Percentiles rank a stretch among this genome's conserved stretches.
Evolutionary conservation across 2,797 vertebrate species (phyloP).

Genomic region (Halcyon leucocephala): DNA sequence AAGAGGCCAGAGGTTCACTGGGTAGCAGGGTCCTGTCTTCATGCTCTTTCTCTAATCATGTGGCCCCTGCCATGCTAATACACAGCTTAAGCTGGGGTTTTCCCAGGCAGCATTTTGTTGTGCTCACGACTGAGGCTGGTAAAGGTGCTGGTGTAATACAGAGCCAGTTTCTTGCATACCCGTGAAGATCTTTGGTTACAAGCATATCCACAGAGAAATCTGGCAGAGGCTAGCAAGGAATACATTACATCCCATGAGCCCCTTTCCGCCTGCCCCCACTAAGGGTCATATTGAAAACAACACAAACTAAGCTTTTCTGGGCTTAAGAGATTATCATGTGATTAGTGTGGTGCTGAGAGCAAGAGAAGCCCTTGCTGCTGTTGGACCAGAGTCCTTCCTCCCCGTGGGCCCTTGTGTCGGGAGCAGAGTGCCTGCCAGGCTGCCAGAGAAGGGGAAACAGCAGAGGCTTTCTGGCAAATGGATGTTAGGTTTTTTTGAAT

Average conservation of each 20-base stretch:
- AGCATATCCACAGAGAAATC: not conserved
- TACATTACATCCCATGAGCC: not conserved
- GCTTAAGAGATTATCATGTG: constrained; percentile 49
- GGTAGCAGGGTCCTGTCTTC: not conserved
- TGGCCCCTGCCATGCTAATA: not conserved
- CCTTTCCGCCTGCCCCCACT: not conserved
- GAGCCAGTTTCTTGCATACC: fast-evolving
- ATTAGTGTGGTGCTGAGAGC: constrained; percentile 6
- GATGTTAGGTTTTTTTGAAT: not conserved
- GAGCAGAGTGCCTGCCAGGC: not conserved
- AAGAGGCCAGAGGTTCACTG: not conserved
- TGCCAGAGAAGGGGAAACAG: not conserved
- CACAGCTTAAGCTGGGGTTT: not conserved
- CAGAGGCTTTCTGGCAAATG: not conserved
- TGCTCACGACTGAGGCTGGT: not conserved
- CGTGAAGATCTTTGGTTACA: not conserved
- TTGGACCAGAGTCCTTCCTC: not conserved
- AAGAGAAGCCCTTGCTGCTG: not conserved
- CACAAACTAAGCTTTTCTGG: constrained; percentile 6
- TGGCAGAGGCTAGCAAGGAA: not conserved
- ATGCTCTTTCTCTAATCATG: not conserved
- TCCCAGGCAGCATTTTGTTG: not conserved
- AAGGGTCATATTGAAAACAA: constrained; percentile 6
- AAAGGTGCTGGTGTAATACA: not conserved
- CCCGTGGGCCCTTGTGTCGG: not conserved